Base-by-base conservation (phyloP, 2,797 vertebrate genomes). In the Squalus acanthias region DNA sequence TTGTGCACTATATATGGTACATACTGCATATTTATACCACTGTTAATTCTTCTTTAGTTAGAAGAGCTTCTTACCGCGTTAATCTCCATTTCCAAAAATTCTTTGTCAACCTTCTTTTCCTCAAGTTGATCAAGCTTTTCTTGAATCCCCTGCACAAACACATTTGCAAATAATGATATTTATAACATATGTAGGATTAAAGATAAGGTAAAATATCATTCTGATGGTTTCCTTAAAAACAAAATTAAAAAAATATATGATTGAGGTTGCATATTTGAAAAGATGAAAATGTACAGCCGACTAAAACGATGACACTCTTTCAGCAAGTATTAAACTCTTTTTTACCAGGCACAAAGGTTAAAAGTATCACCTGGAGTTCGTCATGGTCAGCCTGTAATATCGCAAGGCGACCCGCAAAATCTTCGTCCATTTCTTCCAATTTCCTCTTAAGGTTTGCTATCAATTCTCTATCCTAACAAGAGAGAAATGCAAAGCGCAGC, bases 101-200 rank as follows among this genome's bases (percentile, higher is more conserved):
- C 96, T 70, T 96, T 97, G 95, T 97, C 97, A 1, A 76, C 97
- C 95, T 97, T 98, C 39, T 87, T 96, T 91, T 17, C 60, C 2
- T 97, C 97, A 96, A 97, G 74, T 17, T 96, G 96, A 85, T 97
- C 96, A 22, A 97, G 92, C 53, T 96, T 96, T 72, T 74, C 7
- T 0, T 1, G 33, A 50, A 97, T 91, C 29, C 9, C 93, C 97
- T 97, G 91, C 89, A 85, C 92, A 63, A 97, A n/a, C 46, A 95
- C 22, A 95, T 26, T 74, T 53, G 46, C n/a, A 74, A 53, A 70
- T 46, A 46, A 53, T 46, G 46, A 95, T 53, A 72, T 39, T 39
- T 72, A 20, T 39, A 60, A 29, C 15, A 3, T 12, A n/a, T 46
- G 63, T 17, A 94, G 93, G 46, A 60, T 74, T 29, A 95, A 74